Evolutionary conservation across 2,888 invertebrate species (phyloP), one percentile per base, ranked within the genome.

Genomic region (Hanleya hanleyi): DNA sequence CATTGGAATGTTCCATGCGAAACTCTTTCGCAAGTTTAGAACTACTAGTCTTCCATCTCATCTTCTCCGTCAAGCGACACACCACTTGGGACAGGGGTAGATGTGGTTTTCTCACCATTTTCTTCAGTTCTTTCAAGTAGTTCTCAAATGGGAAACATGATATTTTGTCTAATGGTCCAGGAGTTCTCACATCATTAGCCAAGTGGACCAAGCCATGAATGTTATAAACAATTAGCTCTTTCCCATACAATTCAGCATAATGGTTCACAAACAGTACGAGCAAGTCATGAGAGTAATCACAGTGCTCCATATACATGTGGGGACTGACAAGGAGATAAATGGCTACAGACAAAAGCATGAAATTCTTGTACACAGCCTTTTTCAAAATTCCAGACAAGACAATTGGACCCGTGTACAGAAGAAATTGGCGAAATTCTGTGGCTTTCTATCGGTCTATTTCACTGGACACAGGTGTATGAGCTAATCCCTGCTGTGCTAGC

Each of bases 401-500:
- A 18, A 77, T 26, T 26, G 83, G 79, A 0, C 83, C 86, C 35
- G 79, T 81, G 67, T 87, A 86, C 41, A 87, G 70, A 0, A 86
- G 37, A 69, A 86, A 77, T 35, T 80, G 78, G 29, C 84, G 57
- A 36, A 81, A 84, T 67, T 87, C 86, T 18, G 86, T 85, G 22
- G 84, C 86, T 78, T 87, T 87, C 83, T 83, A 87, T 12, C 78
- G n/a, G n/a, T n/a, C n/a, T n/a, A n/a, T n/a, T n/a, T n/a, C n/a
- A n/a, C n/a, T n/a, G n/a, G n/a, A n/a, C n/a, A n/a, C n/a, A n/a
- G n/a, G n/a, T n/a, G n/a, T n/a, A n/a, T n/a, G n/a, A n/a, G n/a
- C n/a, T n/a, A n/a, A n/a, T n/a, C n/a, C n/a, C n/a, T n/a, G n/a
- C n/a, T n/a, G n/a, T n/a, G n/a, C n/a, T n/a, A n/a, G n/a, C n/a